These are phyloP conservation scores for Castor canadensis DNA, from an alignment of 2,113 vertebrate genomes.

Conservation along the genomic window DNA sequence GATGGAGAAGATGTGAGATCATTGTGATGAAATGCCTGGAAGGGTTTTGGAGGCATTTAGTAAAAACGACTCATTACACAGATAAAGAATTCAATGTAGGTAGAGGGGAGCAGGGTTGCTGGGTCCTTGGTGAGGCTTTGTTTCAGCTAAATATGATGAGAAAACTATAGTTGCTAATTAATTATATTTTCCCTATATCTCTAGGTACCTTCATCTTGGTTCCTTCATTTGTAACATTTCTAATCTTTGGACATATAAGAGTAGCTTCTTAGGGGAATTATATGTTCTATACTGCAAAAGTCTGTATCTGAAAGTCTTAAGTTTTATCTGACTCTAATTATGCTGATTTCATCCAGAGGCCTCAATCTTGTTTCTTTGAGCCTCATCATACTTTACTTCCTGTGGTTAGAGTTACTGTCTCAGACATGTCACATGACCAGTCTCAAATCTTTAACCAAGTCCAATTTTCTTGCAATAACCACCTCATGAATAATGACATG, in stretches of 20 bases:
- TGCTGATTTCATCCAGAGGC: background rate
- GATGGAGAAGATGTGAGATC: no score
- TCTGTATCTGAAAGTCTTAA: background rate
- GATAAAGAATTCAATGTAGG: background rate
- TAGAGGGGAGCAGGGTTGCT: background rate
- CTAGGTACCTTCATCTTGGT: background rate
- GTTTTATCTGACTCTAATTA: background rate
- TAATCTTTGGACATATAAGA: background rate
- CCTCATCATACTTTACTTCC: background rate
- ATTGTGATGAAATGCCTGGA: background rate
- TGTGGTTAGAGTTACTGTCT: background rate
- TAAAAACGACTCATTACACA: background rate
- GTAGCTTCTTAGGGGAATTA: background rate
- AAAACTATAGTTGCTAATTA: background rate
- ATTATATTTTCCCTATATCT: background rate
- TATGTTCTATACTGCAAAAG: background rate
- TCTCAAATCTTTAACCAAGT: slow-evolving; percentile 14
- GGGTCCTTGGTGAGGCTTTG: background rate
- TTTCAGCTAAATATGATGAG: background rate
- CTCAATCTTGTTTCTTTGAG: background rate
- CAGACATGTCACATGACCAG: background rate
- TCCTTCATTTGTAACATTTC: slow-evolving; percentile 9
- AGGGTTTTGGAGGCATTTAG: background rate
- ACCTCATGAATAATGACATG: background rate
- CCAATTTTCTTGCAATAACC: background rate